Evolutionary conservation across 2,113 vertebrate genomes (phyloP).

Genomic region (Coturnix japonica): DNA sequence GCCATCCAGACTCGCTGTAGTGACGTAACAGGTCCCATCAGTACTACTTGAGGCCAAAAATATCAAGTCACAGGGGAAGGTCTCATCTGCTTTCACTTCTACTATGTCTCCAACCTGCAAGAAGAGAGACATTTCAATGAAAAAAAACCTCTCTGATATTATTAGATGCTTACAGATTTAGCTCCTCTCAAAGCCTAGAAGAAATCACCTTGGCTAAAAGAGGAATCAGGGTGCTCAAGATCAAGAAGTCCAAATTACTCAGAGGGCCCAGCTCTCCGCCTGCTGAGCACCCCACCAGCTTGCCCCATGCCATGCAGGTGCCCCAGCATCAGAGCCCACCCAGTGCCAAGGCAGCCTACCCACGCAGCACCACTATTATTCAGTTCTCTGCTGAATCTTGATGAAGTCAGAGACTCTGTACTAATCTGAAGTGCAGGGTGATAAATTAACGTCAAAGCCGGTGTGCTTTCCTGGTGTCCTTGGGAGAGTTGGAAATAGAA

Average conservation of each 20-base stretch:
- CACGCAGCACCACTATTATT: rapidly evolving
- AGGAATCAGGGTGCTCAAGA: background rate
- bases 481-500: conserved; percentile 43
- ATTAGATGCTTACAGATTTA: rapidly evolving
- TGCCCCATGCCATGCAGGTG: background rate
- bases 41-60: conserved; percentile 87
- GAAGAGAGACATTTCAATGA: background rate
- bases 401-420: background rate
- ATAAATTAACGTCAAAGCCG: conserved; percentile 26
- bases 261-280: background rate
- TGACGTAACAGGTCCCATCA: conserved; percentile 92
- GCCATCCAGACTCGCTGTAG: conserved; percentile 96
- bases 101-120: conserved; percentile 94
- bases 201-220: background rate
- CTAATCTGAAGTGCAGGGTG: background rate
- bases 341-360: background rate
- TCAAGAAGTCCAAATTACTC: background rate
- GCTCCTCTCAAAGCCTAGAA: background rate
- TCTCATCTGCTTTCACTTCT: conserved; percentile 91
- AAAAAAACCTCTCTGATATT: background rate
- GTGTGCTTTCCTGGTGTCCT: conserved; percentile 27
- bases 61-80: conserved; percentile 97
- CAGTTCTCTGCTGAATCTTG: background rate
- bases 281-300: background rate
- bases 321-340: background rate